phyloP scores from a whole-genome alignment of 2,888 invertebrate species.

The Lathronympha strigana region DNA sequence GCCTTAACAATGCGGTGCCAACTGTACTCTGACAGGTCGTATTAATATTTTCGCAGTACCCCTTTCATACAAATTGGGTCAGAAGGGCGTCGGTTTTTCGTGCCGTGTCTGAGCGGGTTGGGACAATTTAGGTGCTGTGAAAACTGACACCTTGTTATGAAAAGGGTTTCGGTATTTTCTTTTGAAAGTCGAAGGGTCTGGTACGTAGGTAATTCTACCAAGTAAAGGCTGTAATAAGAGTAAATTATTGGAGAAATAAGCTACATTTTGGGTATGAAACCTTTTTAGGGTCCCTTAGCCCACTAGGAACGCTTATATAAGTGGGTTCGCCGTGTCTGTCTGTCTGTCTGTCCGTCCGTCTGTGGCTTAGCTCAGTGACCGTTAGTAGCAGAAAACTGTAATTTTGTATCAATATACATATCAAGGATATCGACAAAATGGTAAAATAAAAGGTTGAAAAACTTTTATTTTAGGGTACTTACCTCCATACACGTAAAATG shows the following conservation, averaged over 20 bases:
- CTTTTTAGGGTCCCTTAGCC: too few relatives aligned
- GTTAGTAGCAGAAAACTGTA: too few relatives aligned
- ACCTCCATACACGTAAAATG: too few relatives aligned
- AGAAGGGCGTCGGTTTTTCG: slow-evolving; percentile 15
- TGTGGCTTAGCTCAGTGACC: too few relatives aligned
- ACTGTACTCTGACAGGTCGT: slow-evolving; percentile 28
- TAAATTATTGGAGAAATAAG: neutral
- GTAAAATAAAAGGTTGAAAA: too few relatives aligned
- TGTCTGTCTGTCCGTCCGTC: too few relatives aligned
- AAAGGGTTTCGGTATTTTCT: slow-evolving; percentile 21
- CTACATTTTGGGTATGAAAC: too few relatives aligned
- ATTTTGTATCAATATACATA: too few relatives aligned
- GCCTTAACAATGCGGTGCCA: neutral
- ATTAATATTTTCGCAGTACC: slow-evolving; percentile 36
- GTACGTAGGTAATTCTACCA: neutral
- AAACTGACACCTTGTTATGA: slow-evolving; percentile 29
- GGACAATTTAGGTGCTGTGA: slow-evolving; percentile 19
- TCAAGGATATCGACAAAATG: too few relatives aligned
- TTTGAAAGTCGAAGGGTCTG: neutral
- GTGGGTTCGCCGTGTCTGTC: too few relatives aligned
- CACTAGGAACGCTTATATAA: too few relatives aligned
- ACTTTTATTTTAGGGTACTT: too few relatives aligned
- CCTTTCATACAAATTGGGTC: slow-evolving; percentile 32
- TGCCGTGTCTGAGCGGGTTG: neutral
- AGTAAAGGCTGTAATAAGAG: neutral